phyloP scores from a whole-genome alignment of 2,888 invertebrate species.

The Tenthredo notha region DNA sequence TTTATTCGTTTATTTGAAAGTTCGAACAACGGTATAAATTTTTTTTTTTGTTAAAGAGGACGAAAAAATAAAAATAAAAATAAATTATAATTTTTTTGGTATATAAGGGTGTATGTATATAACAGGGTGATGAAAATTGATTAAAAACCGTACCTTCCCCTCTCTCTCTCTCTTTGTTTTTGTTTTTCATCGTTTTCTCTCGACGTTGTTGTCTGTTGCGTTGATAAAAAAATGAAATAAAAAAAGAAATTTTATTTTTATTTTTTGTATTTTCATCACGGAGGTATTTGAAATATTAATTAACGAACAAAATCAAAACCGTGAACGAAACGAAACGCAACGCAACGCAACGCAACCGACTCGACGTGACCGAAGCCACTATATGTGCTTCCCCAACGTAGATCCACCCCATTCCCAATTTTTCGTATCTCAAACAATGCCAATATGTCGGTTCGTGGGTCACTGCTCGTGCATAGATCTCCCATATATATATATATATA shows the following conservation, averaged over 20 bases:
- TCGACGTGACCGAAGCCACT: not conserved
- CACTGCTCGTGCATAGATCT: slow-evolving; percentile 70
- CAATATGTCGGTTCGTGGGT: slow-evolving; percentile 75
- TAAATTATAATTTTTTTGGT: not conserved
- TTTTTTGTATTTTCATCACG: not conserved
- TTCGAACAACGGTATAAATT: not conserved
- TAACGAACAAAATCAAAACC: not conserved
- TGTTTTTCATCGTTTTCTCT: not conserved
- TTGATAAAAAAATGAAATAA: not conserved
- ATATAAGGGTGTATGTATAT: not conserved
- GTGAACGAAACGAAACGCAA: not conserved
- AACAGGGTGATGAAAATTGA: not conserved
- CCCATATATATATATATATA: slow-evolving; percentile 11
- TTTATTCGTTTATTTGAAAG: not conserved
- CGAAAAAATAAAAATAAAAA: not conserved
- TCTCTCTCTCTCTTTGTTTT: not conserved
- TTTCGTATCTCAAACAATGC: slow-evolving; percentile 75
- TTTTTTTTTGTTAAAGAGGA: not conserved
- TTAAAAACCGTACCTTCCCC: not conserved
- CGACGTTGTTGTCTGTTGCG: not conserved
- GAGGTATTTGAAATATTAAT: slow-evolving; percentile 4
- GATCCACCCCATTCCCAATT: slow-evolving; percentile 56
- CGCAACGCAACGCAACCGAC: not conserved
- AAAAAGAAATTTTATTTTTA: not conserved
- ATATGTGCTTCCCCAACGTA: slow-evolving; percentile 6